These are phyloP conservation scores for Liolophura sinensis DNA, from an alignment of 1,140 invertebrate genomes.

Conservation along the genomic window DNA sequence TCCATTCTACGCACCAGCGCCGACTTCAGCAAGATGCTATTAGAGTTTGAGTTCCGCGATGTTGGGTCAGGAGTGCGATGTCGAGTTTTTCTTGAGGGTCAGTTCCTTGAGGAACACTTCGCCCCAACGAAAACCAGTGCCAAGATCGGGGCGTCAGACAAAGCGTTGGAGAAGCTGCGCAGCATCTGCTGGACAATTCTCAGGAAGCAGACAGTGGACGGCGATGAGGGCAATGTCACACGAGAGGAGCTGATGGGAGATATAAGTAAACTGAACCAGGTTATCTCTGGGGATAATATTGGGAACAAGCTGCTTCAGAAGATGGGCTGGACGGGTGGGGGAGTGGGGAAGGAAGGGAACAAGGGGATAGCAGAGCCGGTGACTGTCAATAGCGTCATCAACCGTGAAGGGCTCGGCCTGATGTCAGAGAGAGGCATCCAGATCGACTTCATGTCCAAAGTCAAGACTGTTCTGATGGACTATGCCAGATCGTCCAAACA, in stretches of 20 bases:
- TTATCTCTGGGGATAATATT: conserved; percentile 62
- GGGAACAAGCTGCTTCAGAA: conserved; percentile 74
- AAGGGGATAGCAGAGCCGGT: conserved; percentile 71
- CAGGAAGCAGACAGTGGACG: conserved; percentile 64
- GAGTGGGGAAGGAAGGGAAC: conserved; percentile 68
- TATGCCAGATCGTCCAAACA: conserved; percentile 39
- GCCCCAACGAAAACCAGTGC: conserved; percentile 23
- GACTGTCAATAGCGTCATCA: conserved; percentile 33
- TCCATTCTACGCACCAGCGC: conserved; percentile 29
- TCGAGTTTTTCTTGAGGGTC: conserved; percentile 29
- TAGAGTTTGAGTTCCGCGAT: conserved; percentile 34
- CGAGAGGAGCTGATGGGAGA: conserved; percentile 57
- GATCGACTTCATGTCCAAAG: conserved; percentile 27
- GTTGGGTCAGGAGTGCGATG: conserved; percentile 19
- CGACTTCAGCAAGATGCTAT: conserved; percentile 30
- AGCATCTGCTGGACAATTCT: conserved; percentile 55
- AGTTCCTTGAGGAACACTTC: conserved; percentile 22
- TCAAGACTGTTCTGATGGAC: conserved; percentile 34
- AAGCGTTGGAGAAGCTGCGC: conserved; percentile 31
- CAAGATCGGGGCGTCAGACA: conserved; percentile 27
- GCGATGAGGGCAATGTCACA: conserved; percentile 26
- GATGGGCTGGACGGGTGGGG: conserved; percentile 83
- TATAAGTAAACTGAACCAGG: conserved; percentile 53
- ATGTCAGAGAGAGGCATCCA: conserved; percentile 29
- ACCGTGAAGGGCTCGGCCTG: conserved; percentile 43